Percentiles rank a stretch among this genome's conserved stretches.
Evolutionary conservation across 1,140 invertebrate genomes (phyloP).

Genomic region (Danaus plexippus): DNA sequence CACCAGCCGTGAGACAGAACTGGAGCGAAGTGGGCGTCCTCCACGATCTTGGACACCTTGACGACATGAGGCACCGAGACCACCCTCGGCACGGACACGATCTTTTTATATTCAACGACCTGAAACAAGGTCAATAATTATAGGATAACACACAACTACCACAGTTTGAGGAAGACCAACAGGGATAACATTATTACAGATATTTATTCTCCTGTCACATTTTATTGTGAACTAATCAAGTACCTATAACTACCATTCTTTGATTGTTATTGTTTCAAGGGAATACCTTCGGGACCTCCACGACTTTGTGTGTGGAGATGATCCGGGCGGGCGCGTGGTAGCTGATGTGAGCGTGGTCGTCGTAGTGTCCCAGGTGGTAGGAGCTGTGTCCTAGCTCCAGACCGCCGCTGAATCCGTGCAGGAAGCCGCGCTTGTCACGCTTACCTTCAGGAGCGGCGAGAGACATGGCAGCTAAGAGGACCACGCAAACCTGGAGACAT

Average conservation of each 20-base stretch:
- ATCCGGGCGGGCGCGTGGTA: conserved; percentile 27
- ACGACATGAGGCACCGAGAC: conserved; percentile 37
- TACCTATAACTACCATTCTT: too few relatives aligned
- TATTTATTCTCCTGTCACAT: too few relatives aligned
- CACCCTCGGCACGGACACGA: conserved; percentile 40
- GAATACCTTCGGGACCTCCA: conserved; percentile 39
- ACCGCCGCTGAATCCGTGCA: conserved; percentile 20
- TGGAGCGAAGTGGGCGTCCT: conserved; percentile 20
- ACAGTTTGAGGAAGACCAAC: too few relatives aligned
- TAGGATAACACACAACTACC: too few relatives aligned
- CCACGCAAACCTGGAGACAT: conserved; percentile 31
- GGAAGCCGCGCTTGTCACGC: conserved; percentile 44
- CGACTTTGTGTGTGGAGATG: conserved; percentile 40
- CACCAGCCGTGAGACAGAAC: conserved; percentile 26
- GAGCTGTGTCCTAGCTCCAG: conserved; percentile 21
- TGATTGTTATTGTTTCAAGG: too few relatives aligned
- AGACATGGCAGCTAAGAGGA: conserved; percentile 35
- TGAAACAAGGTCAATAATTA: conserved; percentile 12
- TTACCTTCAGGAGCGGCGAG: conserved; percentile 38
- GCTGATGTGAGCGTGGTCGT: conserved; percentile 9
- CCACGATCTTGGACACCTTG: conserved; percentile 30
- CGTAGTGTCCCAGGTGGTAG: conserved; percentile 9
- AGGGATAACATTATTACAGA: too few relatives aligned
- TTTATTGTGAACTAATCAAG: too few relatives aligned
- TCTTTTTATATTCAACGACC: conserved; percentile 40